Evolutionary conservation across 1,140 invertebrate genomes (phyloP).

Genomic region (Microplitis demolitor): DNA sequence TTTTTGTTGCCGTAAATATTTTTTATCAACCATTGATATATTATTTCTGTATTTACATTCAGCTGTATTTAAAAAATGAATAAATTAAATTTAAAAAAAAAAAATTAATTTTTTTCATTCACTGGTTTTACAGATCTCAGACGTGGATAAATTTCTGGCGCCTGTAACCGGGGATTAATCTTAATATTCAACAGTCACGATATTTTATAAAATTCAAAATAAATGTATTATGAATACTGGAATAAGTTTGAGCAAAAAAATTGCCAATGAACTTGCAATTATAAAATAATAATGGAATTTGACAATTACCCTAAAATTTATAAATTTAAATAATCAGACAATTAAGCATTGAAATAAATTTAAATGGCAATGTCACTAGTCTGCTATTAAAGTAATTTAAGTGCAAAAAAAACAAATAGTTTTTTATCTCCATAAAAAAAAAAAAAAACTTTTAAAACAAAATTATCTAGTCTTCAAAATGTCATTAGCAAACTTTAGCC

Average conservation of each 20-base stretch:
- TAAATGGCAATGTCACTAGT: not conserved
- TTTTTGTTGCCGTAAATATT: not conserved
- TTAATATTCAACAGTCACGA: not conserved
- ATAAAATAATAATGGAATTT: conserved; percentile 15
- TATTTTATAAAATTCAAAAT: not conserved
- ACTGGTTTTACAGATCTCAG: conserved; percentile 9
- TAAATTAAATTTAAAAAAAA: not conserved
- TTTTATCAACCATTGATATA: not conserved
- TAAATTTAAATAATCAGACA: not conserved
- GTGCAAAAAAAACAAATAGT: too few species aligned
- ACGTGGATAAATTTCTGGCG: conserved; percentile 9
- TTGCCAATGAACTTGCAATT: conserved; percentile 2
- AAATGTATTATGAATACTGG: not conserved
- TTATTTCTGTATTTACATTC: not conserved
- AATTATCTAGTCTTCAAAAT: conserved; percentile 38
- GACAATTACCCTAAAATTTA: not conserved
- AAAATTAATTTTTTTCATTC: not conserved
- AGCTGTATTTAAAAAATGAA: not conserved
- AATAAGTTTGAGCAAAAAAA: not conserved
- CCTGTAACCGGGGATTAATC: conserved; percentile 7
- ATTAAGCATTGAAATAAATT: not conserved
- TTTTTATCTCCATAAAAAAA: too few species aligned
- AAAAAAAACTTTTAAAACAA: not conserved
- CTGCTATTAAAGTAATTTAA: too few species aligned
- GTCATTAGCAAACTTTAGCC: conserved; percentile 52